Conservation (phyloP, 2,888 invertebrate genomes). For the Byasa hedistus region DNA sequence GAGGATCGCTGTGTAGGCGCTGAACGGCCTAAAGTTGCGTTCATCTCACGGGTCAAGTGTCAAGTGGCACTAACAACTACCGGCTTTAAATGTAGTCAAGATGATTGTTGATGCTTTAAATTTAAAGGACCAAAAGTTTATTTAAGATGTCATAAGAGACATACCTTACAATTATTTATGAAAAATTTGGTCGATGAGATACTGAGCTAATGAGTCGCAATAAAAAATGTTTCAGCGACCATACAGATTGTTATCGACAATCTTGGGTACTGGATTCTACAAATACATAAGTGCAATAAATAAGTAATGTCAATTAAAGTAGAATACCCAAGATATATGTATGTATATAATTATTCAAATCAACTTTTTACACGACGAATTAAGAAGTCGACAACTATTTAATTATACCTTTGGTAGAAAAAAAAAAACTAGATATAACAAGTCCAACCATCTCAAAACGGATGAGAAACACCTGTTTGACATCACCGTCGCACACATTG, state of each 20-base stretch:
- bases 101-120: slow-evolving; percentile 16
- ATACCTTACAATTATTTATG: not conserved
- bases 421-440: slow-evolving; percentile 21
- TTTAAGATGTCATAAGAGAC: not conserved
- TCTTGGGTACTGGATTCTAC: not conserved
- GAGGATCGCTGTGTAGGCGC: not conserved
- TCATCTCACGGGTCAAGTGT: slow-evolving; percentile 26
- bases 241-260: not conserved
- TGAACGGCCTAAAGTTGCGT: slow-evolving; percentile 27
- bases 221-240: not conserved
- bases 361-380: not conserved
- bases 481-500: slow-evolving; percentile 8
- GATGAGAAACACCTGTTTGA: slow-evolving; percentile 26
- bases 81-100: slow-evolving; percentile 12
- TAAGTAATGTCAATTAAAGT: not conserved
- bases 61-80: slow-evolving; percentile 26
- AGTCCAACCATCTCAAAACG: slow-evolving; percentile 12
- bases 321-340: not conserved
- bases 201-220: too few relatives aligned
- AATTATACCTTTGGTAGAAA: slow-evolving; percentile 6
- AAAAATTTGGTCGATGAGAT: not conserved
- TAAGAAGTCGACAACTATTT: slow-evolving; percentile 18
- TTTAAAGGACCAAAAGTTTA: not conserved
- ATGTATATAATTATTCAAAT: not conserved
- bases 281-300: not conserved